Evolutionary conservation across 2,113 vertebrate species (phyloP), one percentile per base, ranked within the genome.

Genomic region (Rhabdornis inornatus): DNA sequence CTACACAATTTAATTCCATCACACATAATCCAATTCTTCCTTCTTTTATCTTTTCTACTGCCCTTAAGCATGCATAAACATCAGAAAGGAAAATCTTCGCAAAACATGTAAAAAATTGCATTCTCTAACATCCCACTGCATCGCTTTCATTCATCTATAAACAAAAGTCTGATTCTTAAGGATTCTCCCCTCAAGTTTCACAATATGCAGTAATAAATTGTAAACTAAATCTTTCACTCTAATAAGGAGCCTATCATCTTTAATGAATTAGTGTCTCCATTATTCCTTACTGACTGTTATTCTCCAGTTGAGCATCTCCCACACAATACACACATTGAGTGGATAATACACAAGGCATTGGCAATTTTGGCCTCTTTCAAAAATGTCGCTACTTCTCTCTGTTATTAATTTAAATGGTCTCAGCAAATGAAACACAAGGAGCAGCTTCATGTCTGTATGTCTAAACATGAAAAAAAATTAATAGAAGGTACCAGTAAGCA

Each of bases 221-320:
- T 57, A 86, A 93, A 90, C 92, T 65, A 83, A 77, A 71, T 66
- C n/a, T 88, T 96, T 83, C 63, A 75, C 61, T 88, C 66, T 65
- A 87, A 82, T 88, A 68, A 63, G 65, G 65, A 64, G 35, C 44
- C 63, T 75, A 50, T 57, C 30, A 56, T 61, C 84, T 83, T 83
- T 70, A 47, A n/a, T 53, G 20, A 88, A 64, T 59, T 52, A 50
- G 21, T 45, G 35, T 45, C 84, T 81, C 75, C 39, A 60, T 71
- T 89, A 87, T 61, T 88, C 78, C 37, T 89, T 9, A 76, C 78
- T 87, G 65, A 50, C 56, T 56, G 16, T 47, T 65, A 83, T 50
- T 90, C 33, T 55, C 65, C 83, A 47, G 44, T 7, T 61, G 50
- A 84, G 47, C 65, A 63, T 91, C 77, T 96, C 40, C 35, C 28